phyloP scores from a whole-genome alignment of 2,888 invertebrate genomes.

The Drosophila dives region DNA sequence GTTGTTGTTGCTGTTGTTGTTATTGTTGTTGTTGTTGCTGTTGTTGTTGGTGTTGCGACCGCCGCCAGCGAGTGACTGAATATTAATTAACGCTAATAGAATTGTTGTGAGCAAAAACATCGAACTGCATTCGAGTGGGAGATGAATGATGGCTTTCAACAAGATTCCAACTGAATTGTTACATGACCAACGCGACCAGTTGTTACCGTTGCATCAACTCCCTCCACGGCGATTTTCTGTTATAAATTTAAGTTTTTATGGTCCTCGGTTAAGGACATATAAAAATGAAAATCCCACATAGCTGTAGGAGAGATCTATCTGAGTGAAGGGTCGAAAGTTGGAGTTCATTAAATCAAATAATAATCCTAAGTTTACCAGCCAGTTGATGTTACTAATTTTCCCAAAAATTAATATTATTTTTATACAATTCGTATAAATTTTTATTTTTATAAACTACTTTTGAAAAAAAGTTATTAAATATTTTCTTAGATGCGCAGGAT shows the following conservation, averaged over 20 bases:
- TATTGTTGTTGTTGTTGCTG: slow-evolving; percentile 49
- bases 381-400: background rate
- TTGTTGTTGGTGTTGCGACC: slow-evolving; percentile 49
- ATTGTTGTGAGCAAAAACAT: slow-evolving; percentile 63
- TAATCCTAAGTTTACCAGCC: background rate
- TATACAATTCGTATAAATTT: background rate
- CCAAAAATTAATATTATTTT: background rate
- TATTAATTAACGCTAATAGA: slow-evolving; percentile 77
- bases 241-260: background rate
- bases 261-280: background rate
- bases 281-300: background rate
- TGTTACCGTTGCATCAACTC: slow-evolving; percentile 3
- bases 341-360: background rate
- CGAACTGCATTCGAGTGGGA: slow-evolving; percentile 49
- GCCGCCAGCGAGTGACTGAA: slow-evolving; percentile 59
- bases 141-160: slow-evolving; percentile 62
- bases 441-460: background rate
- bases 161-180: slow-evolving; percentile 40
- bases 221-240: background rate
- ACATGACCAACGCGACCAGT: slow-evolving; percentile 20
- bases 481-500: background rate
- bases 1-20: slow-evolving; percentile 38
- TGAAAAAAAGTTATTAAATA: background rate
- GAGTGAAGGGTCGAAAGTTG: background rate
- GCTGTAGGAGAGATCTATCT: background rate